Base-by-base conservation (phyloP, 2,888 invertebrate genomes). In the Agrypnus murinus region DNA sequence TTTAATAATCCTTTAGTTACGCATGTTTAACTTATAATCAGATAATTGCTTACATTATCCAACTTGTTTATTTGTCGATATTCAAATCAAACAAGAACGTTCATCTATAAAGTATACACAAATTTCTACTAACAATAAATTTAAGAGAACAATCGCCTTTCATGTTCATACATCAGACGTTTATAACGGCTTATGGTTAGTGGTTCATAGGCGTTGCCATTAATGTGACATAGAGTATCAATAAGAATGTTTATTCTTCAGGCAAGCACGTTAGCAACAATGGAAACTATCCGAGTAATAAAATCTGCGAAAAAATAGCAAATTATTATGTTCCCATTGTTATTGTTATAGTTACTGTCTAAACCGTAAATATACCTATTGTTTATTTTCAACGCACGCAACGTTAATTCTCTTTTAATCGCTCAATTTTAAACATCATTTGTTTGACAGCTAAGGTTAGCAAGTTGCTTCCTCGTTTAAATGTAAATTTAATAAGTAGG, bases 351-450 rank as follows among this genome's bases (percentile, higher is more conserved):
- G 25, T 31, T 50, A 12, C 50, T 31, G 32, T 32, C 25, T 31
- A 50, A 50, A 50, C 31, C 31, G 19, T 50, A 50, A 50, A 50
- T 50, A 31, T 50, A 50, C 31, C 50, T 50, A 50, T 50, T 50
- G 50, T 50, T 50, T 50, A 50, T 50, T 50, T 50, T 50, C 50
- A 50, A 50, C 50, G 25, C 50, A 50, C 50, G 50, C 50, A 50
- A 19, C 12, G 17, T 50, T 50, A 46, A 50, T 50, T 50, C 25
- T 32, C 2, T 7, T 50, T 50, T 50, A 14, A 50, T 50, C 50
- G 32, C 50, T 31, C 8, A 50, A 50, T 50, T 31, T 50, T 31
- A 50, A 50, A 32, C 50, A 50, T 50, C 25, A 31, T 50, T 31
- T 50, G 50, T 50, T 50, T 32, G 50, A 50, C 50, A 50, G 32